Evolutionary conservation across 1,140 invertebrate species (phyloP).

Genomic region (Babylonia areolata): DNA sequence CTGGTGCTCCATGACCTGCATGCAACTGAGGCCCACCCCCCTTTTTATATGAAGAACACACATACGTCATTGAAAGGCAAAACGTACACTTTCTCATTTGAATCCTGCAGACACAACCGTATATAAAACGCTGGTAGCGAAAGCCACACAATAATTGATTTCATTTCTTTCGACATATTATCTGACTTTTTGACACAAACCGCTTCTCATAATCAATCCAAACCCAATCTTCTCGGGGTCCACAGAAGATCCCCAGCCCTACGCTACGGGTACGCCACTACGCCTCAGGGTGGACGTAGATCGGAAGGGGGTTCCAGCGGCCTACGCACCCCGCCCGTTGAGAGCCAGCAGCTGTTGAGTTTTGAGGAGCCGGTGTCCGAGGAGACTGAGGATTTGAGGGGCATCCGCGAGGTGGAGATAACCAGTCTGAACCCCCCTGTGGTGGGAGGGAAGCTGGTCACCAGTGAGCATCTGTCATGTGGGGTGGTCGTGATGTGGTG

Average conservation of each 20-base stretch:
- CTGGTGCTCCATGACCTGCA: too few species aligned
- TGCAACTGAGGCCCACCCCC: too few species aligned
- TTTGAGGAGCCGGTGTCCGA: background rate
- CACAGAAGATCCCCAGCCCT: background rate
- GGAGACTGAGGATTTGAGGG: background rate
- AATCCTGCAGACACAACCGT: too few species aligned
- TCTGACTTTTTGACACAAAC: too few species aligned
- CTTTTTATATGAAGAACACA: too few species aligned
- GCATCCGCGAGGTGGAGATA: background rate
- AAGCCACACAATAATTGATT: too few species aligned
- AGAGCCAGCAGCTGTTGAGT: conserved; percentile 1
- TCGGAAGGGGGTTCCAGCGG: background rate
- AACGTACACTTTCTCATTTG: too few species aligned
- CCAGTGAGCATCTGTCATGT: background rate
- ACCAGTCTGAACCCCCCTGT: background rate
- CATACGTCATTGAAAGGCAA: too few species aligned
- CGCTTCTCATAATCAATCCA: too few species aligned
- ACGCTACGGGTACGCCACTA: background rate
- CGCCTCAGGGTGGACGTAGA: background rate
- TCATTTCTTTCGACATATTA: too few species aligned
- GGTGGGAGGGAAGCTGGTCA: background rate
- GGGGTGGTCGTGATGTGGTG: background rate
- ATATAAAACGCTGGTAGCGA: too few species aligned
- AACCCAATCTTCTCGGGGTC: too few species aligned
- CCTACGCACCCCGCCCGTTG: background rate